Percentiles rank a stretch among this genome's conserved stretches.
Evolutionary conservation across 2,888 invertebrate species (phyloP).

Genomic region (Thymelicus lineola): DNA sequence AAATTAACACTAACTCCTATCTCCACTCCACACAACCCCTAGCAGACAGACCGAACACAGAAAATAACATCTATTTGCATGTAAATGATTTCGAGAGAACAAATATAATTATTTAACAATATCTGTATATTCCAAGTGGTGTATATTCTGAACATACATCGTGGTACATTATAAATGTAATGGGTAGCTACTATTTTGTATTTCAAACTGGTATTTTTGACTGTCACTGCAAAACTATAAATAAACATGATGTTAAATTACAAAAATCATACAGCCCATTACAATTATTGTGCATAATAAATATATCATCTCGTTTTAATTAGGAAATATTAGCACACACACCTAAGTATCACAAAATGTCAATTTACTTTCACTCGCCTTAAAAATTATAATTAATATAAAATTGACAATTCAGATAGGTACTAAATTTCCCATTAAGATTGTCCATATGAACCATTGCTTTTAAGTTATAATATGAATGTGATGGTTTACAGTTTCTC

Average conservation of each 20-base stretch:
- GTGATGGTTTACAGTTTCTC: background rate
- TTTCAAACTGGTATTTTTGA: background rate
- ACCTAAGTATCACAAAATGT: slow-evolving; percentile 9
- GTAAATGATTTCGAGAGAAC: background rate
- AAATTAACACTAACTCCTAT: slow-evolving; percentile 39
- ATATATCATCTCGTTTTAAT: too few species aligned
- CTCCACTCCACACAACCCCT: slow-evolving; percentile 33
- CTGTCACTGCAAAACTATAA: background rate
- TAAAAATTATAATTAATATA: slow-evolving; percentile 13
- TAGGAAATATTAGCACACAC: background rate
- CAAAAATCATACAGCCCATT: too few species aligned
- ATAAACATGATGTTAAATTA: too few species aligned
- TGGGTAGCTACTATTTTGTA: background rate
- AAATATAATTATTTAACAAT: background rate
- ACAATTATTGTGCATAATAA: too few species aligned
- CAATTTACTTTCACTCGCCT: slow-evolving; percentile 13
- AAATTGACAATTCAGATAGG: slow-evolving; percentile 15
- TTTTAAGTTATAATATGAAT: background rate
- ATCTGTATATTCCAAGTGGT: background rate
- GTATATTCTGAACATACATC: background rate
- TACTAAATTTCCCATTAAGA: background rate
- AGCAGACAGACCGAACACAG: slow-evolving; percentile 14
- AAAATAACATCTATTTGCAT: slow-evolving; percentile 5
- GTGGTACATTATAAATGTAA: background rate
- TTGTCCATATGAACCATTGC: background rate